Conservation (phyloP, 2,797 vertebrate species). For the Pelodytes ibericus region DNA sequence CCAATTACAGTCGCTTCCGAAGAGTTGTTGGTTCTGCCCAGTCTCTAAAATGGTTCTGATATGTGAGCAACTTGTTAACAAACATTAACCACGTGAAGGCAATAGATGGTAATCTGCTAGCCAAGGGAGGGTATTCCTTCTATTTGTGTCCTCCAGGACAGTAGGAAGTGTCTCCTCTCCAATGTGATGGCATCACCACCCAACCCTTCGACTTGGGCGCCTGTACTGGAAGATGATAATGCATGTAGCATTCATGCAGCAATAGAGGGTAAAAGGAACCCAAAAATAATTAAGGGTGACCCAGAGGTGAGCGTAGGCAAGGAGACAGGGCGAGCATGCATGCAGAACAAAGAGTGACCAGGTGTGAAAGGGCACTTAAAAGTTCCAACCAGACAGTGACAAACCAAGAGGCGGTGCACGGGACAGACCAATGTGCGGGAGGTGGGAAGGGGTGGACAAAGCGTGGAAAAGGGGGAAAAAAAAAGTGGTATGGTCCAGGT, state of each 20-base stretch:
- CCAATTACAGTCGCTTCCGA: neutral
- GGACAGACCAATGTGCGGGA: neutral
- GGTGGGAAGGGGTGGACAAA: fast-evolving
- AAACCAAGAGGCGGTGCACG: conserved; percentile 33
- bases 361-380: conserved; percentile 33
- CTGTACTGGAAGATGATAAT: conserved; percentile 14
- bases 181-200: neutral
- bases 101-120: neutral
- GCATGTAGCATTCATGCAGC: conserved; percentile 35
- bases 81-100: neutral
- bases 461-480: neutral
- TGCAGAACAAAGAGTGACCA: conserved; percentile 66
- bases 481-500: neutral
- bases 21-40: neutral
- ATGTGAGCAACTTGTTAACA: neutral
- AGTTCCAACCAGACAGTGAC: conserved; percentile 55
- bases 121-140: neutral
- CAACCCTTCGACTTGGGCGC: neutral
- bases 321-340: conserved; percentile 84
- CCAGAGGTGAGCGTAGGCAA: conserved; percentile 67
- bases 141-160: neutral
- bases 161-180: neutral
- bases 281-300: conserved; percentile 39
- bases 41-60: neutral
- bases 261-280: conserved; percentile 35